Evolutionary conservation across 1,140 invertebrate genomes (phyloP).

Genomic region (Trissolcus basalis): DNA sequence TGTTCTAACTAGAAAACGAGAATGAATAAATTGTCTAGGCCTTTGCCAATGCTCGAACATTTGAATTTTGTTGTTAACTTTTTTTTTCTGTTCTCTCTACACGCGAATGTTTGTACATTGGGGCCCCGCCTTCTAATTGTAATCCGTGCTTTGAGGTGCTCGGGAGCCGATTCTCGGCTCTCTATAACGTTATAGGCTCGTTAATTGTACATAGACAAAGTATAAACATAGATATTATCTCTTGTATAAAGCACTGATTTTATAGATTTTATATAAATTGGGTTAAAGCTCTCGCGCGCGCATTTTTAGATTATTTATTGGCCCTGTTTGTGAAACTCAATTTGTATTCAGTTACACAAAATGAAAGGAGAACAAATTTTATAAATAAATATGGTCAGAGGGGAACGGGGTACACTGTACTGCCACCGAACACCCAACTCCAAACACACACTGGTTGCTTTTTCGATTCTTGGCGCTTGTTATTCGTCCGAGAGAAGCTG

Average conservation of each 20-base stretch:
- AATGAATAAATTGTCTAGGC: neutral
- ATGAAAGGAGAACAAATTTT: too few species aligned
- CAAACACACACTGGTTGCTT: too few species aligned
- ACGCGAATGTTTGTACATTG: constrained; percentile 2
- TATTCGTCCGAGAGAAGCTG: too few species aligned
- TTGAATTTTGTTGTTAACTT: neutral
- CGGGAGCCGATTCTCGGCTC: neutral
- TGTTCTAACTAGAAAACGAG: neutral
- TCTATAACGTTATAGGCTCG: neutral
- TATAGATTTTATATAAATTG: neutral
- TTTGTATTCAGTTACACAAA: too few species aligned
- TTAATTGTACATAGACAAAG: neutral
- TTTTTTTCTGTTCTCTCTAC: neutral
- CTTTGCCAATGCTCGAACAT: neutral
- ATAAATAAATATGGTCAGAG: too few species aligned
- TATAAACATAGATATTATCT: neutral
- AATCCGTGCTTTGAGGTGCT: neutral
- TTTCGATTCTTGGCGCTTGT: too few species aligned
- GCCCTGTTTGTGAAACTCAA: neutral
- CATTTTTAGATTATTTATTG: neutral
- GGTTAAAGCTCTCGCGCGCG: neutral
- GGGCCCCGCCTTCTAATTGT: neutral
- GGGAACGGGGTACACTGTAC: too few species aligned
- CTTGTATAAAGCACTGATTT: neutral
- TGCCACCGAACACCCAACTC: too few species aligned